Base-by-base conservation (phyloP, 2,888 invertebrate species). In the Rhagium mordax region DNA sequence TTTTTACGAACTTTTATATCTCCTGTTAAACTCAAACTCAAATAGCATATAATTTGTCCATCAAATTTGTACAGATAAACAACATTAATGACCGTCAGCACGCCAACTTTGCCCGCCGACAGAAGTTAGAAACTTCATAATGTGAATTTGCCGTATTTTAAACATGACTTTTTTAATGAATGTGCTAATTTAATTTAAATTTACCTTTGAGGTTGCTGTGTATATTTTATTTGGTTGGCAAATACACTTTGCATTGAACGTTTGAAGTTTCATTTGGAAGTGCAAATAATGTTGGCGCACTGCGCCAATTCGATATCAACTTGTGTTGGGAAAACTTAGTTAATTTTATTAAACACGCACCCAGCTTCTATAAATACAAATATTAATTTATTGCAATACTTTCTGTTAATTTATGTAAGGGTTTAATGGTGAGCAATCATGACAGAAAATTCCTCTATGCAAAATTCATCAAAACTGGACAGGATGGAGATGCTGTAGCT, bases 201-300 rank as follows among this genome's bases (percentile, higher is more conserved):
- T 29, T 13, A 29, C 59, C 33, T 59, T 59, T 29, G 33, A 51
- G 65, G 18, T 27, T 5, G 53, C n/a, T 29, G 53, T 66, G 5
- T 15, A 18, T 29, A 33, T 33, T 59, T 59, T 59, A 33, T 59
- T 33, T 59, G 59, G 59, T 16, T 20, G 29, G 16, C 33, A 59
- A 59, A 59, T 16, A 59, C 59, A 33, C 33, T 59, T 59, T 59
- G 20, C 18, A 15, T 16, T 16, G 33, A n/a, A 33, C 59, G 33
- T 59, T 59, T 59, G 59, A 59, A 59, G 59, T 59, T 59, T 18
- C 59, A 41, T 48, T 69, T 72, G 61, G 51, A 57, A 69, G 53
- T 62, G 57, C 29, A 73, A 73, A 73, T 73, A 69, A 65, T 59
- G 59, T 70, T 73, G 65, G 73, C 66, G 73, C 70, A 70, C n/a